Conservation (phyloP, 2,888 invertebrate genomes). For the Cataglyphis cursor region DNA sequence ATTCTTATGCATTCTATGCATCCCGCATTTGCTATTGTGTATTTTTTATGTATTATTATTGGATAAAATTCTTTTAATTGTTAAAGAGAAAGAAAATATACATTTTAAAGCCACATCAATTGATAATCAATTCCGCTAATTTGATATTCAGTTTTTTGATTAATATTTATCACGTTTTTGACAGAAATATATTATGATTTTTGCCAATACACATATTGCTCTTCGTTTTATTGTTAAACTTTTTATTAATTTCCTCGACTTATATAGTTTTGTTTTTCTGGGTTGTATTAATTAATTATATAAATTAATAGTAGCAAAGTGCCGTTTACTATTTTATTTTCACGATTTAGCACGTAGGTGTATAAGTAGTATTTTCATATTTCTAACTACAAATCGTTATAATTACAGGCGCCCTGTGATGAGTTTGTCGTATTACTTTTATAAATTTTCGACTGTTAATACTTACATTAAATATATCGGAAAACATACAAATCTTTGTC, state of each 20-base stretch:
- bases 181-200: slow-evolving; percentile 22
- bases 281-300: slow-evolving; percentile 43
- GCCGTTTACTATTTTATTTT: slow-evolving; percentile 81
- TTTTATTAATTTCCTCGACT: slow-evolving; percentile 33
- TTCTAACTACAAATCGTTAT: slow-evolving; percentile 84
- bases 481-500: slow-evolving; percentile 81
- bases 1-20: neutral
- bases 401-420: slow-evolving; percentile 81
- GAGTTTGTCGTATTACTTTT: slow-evolving; percentile 76
- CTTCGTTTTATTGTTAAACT: slow-evolving; percentile 34
- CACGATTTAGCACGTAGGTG: slow-evolving; percentile 82
- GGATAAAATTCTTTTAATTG: neutral
- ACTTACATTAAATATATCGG: slow-evolving; percentile 33
- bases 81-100: neutral
- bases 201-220: slow-evolving; percentile 7
- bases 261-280: slow-evolving; percentile 39
- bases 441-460: slow-evolving; percentile 35
- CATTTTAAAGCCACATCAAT: neutral
- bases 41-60: slow-evolving; percentile 1
- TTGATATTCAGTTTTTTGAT: neutral
- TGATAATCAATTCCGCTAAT: neutral
- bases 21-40: too few species aligned
- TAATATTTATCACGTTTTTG: slow-evolving; percentile 1
- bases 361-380: slow-evolving; percentile 84
- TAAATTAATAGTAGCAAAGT: slow-evolving; percentile 68